Conservation (phyloP, 92 coral and sea anemone species). For the Pocillopora meandrina region DNA sequence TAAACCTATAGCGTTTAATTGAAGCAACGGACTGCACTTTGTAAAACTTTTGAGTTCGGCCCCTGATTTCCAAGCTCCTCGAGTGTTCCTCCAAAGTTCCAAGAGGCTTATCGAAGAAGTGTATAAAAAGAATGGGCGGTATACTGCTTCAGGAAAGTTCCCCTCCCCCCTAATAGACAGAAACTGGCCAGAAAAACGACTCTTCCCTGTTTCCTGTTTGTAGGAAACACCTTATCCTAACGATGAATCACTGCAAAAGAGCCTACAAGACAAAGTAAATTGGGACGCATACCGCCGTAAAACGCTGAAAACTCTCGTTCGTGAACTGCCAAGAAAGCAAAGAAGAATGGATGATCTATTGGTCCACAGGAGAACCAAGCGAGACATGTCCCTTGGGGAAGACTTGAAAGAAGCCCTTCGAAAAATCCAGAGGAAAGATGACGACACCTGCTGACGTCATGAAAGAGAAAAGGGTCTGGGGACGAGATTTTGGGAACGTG, state of each 20-base stretch:
- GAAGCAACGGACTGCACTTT: too few relatives aligned
- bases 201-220: background rate
- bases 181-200: background rate
- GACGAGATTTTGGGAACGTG: background rate
- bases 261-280: slow-evolving; percentile 89
- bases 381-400: slow-evolving; percentile 64
- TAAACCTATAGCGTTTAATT: too few relatives aligned
- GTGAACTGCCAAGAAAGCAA: slow-evolving; percentile 47
- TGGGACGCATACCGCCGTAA: slow-evolving; percentile 92
- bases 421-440: slow-evolving; percentile 48
- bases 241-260: slow-evolving; percentile 82
- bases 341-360: slow-evolving; percentile 64
- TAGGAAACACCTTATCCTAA: slow-evolving; percentile 95
- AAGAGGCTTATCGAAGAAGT: too few relatives aligned
- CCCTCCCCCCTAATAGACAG: too few relatives aligned
- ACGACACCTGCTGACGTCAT: slow-evolving; percentile 27
- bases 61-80: too few relatives aligned
- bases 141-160: too few relatives aligned
- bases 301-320: slow-evolving; percentile 65
- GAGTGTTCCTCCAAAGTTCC: too few relatives aligned
- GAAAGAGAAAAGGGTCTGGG: background rate
- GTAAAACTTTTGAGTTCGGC: too few relatives aligned
- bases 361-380: slow-evolving; percentile 52
- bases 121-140: too few relatives aligned
- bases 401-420: slow-evolving; percentile 66